Conservation (phyloP, 2,113 vertebrate species). For the Notothenia coriiceps region DNA sequence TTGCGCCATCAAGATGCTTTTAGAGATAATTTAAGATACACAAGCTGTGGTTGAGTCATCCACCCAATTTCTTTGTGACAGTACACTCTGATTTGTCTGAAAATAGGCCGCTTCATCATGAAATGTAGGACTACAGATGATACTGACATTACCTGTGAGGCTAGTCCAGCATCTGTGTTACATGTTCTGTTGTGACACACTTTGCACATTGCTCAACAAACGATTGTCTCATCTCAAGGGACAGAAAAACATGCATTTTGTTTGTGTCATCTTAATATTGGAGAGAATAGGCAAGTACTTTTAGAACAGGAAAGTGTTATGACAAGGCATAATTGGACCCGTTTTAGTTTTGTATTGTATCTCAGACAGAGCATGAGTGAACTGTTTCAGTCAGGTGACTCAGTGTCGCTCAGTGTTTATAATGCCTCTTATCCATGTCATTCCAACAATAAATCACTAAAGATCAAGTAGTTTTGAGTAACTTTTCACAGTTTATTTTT, state of each 20-base stretch:
- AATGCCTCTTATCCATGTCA: neutral
- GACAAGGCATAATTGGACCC: neutral
- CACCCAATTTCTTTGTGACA: no score
- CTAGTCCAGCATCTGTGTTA: constrained; percentile 7
- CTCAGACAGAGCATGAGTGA: constrained; percentile 9
- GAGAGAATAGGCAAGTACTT: neutral
- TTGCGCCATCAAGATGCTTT: neutral
- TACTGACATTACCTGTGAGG: neutral
- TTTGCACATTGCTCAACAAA: constrained; percentile 25
- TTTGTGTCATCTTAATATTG: constrained; percentile 22
- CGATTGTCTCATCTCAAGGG: constrained; percentile 14
- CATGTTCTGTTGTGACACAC: constrained; percentile 26
- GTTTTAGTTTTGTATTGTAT: neutral
- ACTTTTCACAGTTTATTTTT: neutral
- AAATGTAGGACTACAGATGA: neutral
- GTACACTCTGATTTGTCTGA: no score
- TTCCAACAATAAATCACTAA: neutral
- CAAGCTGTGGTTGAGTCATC: neutral
- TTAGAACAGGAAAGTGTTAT: neutral
- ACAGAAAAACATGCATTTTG: constrained; percentile 8
- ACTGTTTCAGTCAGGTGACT: neutral
- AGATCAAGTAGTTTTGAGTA: neutral
- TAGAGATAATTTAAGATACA: neutral
- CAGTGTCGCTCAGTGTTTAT: neutral
- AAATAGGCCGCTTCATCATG: neutral